Base-by-base conservation (phyloP, 2,113 vertebrate genomes). In the Semnornis frantzii region DNA sequence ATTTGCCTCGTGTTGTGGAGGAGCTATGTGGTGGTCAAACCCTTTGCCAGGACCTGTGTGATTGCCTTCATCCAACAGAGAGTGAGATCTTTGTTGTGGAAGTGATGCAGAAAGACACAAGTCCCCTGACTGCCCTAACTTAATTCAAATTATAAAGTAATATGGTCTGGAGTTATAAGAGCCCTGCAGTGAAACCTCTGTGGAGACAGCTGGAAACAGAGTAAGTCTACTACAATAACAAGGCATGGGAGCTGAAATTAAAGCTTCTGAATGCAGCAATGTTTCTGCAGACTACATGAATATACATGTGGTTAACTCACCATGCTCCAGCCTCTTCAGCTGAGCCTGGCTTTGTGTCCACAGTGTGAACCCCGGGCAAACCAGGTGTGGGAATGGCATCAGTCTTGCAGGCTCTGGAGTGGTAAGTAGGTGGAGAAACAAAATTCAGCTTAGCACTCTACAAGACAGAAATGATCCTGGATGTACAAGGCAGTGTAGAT, bases 71-170 rank as follows among this genome's bases (percentile, higher is more conserved):
- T 28, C 12, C 73, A 75, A n/a, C 50, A 39, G 46, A 59, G 9
- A 23, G 34, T 18, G 42, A 60, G 52, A n/a, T 63, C 57, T 52
- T 68, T 44, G 10, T 3, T 62, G 59, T 15, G 78, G 28, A 30
- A 91, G 64, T 6, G 24, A 31, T 14, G 39, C 19, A 79, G 73
- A 78, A n/a, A 73, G 39, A 54, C 33, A 30, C 4, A 3, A 19
- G 27, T 21, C 4, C 39, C 59, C 12, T 42, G 44, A 19, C 9
- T 3, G 1, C 39, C 0, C 0, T 54, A 37, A 50, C 33, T 50
- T 21, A 55, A 50, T 31, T 50, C 20, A 57, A 37, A 50, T 44
- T 28, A 46, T 18, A 42, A 76, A 79, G 17, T 31, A 24, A 55
- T n/a, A 37, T 42, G 9, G 23, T 16, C 18, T 54, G 82, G 63